phyloP scores from a whole-genome alignment of 2,113 vertebrate genomes.

The Phalacrocorax pelagicus region DNA sequence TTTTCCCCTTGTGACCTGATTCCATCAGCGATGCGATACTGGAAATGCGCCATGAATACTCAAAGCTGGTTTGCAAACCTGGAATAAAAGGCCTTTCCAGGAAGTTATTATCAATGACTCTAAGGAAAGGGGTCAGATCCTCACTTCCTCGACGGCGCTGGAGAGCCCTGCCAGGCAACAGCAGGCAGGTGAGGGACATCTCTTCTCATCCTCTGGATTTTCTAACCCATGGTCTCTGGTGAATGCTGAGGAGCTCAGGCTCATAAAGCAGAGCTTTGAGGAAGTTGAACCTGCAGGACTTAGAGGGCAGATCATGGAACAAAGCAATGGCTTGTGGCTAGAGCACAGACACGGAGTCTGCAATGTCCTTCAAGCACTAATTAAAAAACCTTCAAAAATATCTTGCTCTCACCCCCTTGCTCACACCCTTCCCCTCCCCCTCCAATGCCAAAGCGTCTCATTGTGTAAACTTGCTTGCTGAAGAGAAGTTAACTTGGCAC shows the following conservation, averaged over 20 bases:
- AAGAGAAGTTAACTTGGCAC: conserved; percentile 82
- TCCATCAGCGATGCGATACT: conserved; percentile 17
- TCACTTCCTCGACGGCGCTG: neutral
- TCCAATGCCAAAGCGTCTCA: conserved; percentile 6
- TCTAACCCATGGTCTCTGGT: rapidly evolving
- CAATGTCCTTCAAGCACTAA: conserved; percentile 53
- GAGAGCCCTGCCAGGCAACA: neutral
- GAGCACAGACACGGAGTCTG: neutral
- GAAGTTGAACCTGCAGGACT: neutral
- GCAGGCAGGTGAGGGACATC: conserved; percentile 8
- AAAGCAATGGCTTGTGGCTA: neutral
- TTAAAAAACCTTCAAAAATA: conserved; percentile 44
- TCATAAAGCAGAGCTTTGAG: neutral
- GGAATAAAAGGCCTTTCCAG: conserved; percentile 67
- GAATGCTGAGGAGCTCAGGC: neutral
- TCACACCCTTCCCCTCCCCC: neutral
- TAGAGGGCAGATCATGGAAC: neutral
- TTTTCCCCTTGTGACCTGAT: conserved; percentile 28
- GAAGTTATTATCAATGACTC: conserved; percentile 72
- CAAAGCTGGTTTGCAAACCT: conserved; percentile 32
- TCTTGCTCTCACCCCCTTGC: neutral
- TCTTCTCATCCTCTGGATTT: neutral
- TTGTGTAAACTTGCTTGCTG: conserved; percentile 77
- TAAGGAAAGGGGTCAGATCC: conserved; percentile 70
- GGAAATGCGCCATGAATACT: conserved; percentile 56